These are phyloP conservation scores for Falcaria lacertinaria DNA, from an alignment of 2,888 invertebrate genomes.

Conservation along the genomic window DNA sequence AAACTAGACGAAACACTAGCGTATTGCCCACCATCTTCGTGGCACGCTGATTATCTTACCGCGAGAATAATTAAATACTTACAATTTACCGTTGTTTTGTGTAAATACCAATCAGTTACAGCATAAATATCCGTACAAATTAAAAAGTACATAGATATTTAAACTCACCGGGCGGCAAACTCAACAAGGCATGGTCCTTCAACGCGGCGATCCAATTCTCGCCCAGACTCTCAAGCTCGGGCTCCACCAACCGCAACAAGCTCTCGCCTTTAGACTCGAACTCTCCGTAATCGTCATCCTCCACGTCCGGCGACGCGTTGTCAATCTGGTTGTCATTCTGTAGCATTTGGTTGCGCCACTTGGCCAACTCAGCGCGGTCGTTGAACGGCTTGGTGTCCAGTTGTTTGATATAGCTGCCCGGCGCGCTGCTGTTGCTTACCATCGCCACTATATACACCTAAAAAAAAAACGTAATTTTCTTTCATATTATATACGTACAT, in stretches of 20 bases:
- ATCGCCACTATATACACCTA: constrained; percentile 97
- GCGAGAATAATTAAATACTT: too few species aligned
- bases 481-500: too few species aligned
- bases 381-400: constrained; percentile 66
- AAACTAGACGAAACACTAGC: too few species aligned
- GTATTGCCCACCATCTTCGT: too few species aligned
- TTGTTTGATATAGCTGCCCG: constrained; percentile 79
- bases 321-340: constrained; percentile 59
- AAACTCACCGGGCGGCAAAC: constrained; percentile 86
- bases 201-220: constrained; percentile 97
- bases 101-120: too few species aligned
- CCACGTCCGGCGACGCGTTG: constrained; percentile 38
- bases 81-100: too few species aligned
- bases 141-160: too few species aligned
- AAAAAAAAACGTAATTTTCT: not conserved
- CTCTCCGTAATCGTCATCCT: constrained; percentile 83
- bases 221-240: constrained; percentile 94
- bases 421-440: constrained; percentile 86
- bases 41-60: too few species aligned
- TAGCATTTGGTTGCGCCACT: constrained; percentile 59
- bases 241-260: constrained; percentile 93
- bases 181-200: constrained; percentile 95
- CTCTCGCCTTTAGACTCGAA: constrained; percentile 89
- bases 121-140: too few species aligned
- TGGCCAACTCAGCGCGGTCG: constrained; percentile 57